Evolutionary conservation across 1,140 invertebrate species (phyloP).

Genomic region (Drosophila bocki): DNA sequence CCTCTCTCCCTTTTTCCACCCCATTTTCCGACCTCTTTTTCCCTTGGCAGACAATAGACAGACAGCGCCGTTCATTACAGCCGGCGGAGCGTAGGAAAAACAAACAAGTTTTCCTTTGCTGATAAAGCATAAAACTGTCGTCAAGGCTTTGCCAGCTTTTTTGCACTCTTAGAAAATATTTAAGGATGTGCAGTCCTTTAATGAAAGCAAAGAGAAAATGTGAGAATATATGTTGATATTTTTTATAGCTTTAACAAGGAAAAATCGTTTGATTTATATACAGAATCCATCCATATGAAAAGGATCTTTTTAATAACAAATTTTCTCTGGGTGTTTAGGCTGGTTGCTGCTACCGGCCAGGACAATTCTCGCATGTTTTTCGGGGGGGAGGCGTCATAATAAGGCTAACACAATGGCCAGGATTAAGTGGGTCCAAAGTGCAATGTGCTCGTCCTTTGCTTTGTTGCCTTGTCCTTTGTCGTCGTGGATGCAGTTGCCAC

Average conservation of each 20-base stretch:
- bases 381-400: constrained; percentile 60
- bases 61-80: constrained; percentile 62
- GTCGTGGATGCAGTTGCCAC: constrained; percentile 47
- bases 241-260: neutral
- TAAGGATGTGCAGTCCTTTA: neutral
- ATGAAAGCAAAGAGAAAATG: neutral
- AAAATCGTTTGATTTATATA: no score
- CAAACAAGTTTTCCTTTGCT: constrained; percentile 67
- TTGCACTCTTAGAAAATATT: constrained; percentile 7
- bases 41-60: constrained; percentile 36
- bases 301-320: neutral
- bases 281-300: no score
- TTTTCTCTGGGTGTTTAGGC: constrained; percentile 13
- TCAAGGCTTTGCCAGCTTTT: constrained; percentile 44
- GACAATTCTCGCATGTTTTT: constrained; percentile 54
- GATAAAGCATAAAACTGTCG: constrained; percentile 77
- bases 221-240: no score
- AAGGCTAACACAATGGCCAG: constrained; percentile 74
- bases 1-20: neutral
- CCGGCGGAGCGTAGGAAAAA: constrained; percentile 60
- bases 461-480: constrained; percentile 58
- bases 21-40: constrained; percentile 6
- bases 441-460: constrained; percentile 42
- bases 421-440: constrained; percentile 78
- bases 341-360: constrained; percentile 30